These are phyloP conservation scores for Hoplostethus mediterraneus DNA, from an alignment of 2,797 vertebrate species.

Conservation along the genomic window DNA sequence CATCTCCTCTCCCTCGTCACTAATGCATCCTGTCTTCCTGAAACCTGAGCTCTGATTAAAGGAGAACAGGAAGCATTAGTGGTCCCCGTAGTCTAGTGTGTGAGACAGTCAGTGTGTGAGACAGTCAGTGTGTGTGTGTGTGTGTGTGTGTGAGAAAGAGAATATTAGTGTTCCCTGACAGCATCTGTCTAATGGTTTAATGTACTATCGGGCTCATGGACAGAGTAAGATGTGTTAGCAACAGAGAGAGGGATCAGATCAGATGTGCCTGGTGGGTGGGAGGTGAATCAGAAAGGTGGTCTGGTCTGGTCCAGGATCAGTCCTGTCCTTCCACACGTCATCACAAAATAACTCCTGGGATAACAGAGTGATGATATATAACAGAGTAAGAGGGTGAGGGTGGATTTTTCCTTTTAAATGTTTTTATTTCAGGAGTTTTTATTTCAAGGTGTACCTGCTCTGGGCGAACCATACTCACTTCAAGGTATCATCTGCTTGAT, in stretches of 20 bases:
- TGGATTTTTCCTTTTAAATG: no score
- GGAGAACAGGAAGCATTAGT: constrained; percentile 80
- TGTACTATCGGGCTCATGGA: constrained; percentile 56
- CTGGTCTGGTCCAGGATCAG: constrained; percentile 17
- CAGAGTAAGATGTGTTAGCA: constrained; percentile 30
- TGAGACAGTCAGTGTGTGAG: constrained; percentile 25
- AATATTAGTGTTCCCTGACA: constrained; percentile 57
- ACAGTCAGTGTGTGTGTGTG: constrained; percentile 10
- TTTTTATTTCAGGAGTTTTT: no score
- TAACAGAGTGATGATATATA: no score
- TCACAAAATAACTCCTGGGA: no score
- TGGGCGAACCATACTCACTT: no score
- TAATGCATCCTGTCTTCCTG: constrained; percentile 85
- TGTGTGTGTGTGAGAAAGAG: constrained; percentile 29
- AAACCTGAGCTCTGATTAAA: constrained; percentile 83
- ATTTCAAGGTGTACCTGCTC: no score
- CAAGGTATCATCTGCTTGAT: no score
- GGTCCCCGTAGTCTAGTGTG: constrained; percentile 50
- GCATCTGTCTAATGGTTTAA: constrained; percentile 66
- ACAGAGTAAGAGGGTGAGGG: no score
- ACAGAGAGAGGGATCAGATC: constrained; percentile 1
- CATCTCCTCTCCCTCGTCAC: constrained; percentile 55
- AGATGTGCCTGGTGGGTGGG: constrained; percentile 37
- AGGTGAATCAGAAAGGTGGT: constrained; percentile 32
- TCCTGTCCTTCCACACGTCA: not conserved